phyloP scores from a whole-genome alignment of 2,888 invertebrate genomes.

The Hemicrepidius hirtus region DNA sequence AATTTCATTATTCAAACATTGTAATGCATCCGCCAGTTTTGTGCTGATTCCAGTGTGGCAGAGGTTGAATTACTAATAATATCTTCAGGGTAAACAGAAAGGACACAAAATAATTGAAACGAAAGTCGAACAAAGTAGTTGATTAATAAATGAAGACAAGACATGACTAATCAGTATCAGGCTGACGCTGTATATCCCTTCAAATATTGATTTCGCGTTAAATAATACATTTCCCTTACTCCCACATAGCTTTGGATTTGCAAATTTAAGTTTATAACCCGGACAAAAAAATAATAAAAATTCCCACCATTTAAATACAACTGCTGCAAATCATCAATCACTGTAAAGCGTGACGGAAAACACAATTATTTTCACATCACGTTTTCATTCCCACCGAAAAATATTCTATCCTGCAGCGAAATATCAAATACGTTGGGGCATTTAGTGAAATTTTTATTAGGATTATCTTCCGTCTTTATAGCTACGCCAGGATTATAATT shows the following conservation, averaged over 20 bases:
- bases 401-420: slow-evolving; percentile 32
- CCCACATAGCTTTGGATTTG: neutral
- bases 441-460: slow-evolving; percentile 23
- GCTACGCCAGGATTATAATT: neutral
- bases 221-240: slow-evolving; percentile 12
- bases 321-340: slow-evolving; percentile 51
- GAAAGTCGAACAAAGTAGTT: slow-evolving; percentile 19
- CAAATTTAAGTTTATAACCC: neutral
- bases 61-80: slow-evolving; percentile 24
- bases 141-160: slow-evolving; percentile 21
- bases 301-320: slow-evolving; percentile 45
- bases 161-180: slow-evolving; percentile 15
- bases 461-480: neutral
- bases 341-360: slow-evolving; percentile 50
- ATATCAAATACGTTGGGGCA: slow-evolving; percentile 27
- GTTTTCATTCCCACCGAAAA: slow-evolving; percentile 50
- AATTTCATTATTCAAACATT: slow-evolving; percentile 37
- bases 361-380: slow-evolving; percentile 53
- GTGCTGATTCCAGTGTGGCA: slow-evolving; percentile 37
- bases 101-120: slow-evolving; percentile 13
- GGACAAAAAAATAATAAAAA: slow-evolving; percentile 29
- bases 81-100: slow-evolving; percentile 26
- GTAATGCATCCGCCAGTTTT: slow-evolving; percentile 41
- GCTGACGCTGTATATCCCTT: neutral
- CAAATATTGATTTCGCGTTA: slow-evolving; percentile 12